Base-by-base conservation (phyloP, 2,113 vertebrate species). In the Sapajus apella region DNA sequence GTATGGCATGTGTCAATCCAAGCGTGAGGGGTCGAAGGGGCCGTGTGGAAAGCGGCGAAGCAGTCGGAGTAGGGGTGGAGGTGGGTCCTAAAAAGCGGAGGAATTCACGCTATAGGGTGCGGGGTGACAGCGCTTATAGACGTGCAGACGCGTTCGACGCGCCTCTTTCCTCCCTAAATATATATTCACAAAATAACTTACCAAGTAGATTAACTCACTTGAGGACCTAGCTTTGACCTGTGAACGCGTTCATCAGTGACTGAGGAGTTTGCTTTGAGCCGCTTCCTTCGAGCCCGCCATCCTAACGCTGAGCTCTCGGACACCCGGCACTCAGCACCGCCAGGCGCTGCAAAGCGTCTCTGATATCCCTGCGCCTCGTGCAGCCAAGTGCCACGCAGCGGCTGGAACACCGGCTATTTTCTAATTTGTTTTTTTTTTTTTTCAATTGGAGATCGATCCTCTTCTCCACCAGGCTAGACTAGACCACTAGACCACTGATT, bases 41-140 rank as follows among this genome's bases (percentile, higher is more conserved):
- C 25, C 6, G 10, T 9, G 52, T 20, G 80, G 14, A 43, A 47
- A 47, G 37, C 40, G 8, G 50, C 1, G 18, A 23, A 55, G 50
- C 21, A 3, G 16, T 43, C 11, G 77, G 82, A 9, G 25, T 13
- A 37, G 40, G 61, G 87, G 2, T 17, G 13, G 94, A 77, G 61
- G 75, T 47, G 47, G 37, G 50, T 61, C 43, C 50, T 27, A 13
- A 70, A 82, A 93, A 96, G 87, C 97, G 90, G 47, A 81, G 70
- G 82, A 73, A 75, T 95, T 86, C 93, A 6, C 10, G 47, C 80
- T 14, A 4, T 72, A 20, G 37, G 45, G 8, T 61, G 23, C 27
- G 82, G 52, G 10, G 27, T 20, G 64, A 73, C 40, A 27, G 77
- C 40, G 23, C 17, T 52, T 17, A 5, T 35, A 52, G 58, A 91